Base-by-base conservation (phyloP, 2,888 invertebrate genomes). In the Empis livida region DNA sequence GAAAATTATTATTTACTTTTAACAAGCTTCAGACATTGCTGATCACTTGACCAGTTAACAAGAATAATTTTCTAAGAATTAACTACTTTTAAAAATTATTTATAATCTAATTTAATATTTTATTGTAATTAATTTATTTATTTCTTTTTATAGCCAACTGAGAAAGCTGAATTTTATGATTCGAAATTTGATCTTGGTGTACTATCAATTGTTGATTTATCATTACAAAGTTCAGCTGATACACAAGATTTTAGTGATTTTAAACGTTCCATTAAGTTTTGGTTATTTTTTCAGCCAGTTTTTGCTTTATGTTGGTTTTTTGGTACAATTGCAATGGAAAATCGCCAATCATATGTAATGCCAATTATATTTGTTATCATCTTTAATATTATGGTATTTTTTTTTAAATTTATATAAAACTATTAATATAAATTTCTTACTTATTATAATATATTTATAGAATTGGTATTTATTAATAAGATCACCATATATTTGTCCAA, bases 231-330 rank as follows among this genome's bases (percentile, higher is more conserved):
- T 30, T 53, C 54, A 37, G 54, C 59, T 15, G 74, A 76, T 59
- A 69, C 70, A 43, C 67, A 70, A 0, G 75, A 77, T 60, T 72
- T 77, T 37, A 73, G 74, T 47, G 77, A 77, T 50, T 67, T 78
- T 51, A 78, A 79, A 60, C 69, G 72, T 44, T 76, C 80, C 54
- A 63, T 79, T 49, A 76, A 77, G 59, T 65, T 80, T 4, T 75
- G 82, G 43, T 74, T 83, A 40, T 74, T 79, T n/a, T 63, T 84
- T 55, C 78, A 84, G 58, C 83, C 83, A 14, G 75, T 79, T 53
- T 81, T 82, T 58, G 79, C 80, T 11, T 76, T 83, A 16, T 79
- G 81, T 56, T 84, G 84, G 84, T 82, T 83, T 55, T 75, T 82
- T 65, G 80, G 80, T 1, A 82, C 84, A 5, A 73, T 83, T 30